Evolutionary conservation across 2,888 invertebrate genomes (phyloP).

Genomic region (Mactromeris polynyma): DNA sequence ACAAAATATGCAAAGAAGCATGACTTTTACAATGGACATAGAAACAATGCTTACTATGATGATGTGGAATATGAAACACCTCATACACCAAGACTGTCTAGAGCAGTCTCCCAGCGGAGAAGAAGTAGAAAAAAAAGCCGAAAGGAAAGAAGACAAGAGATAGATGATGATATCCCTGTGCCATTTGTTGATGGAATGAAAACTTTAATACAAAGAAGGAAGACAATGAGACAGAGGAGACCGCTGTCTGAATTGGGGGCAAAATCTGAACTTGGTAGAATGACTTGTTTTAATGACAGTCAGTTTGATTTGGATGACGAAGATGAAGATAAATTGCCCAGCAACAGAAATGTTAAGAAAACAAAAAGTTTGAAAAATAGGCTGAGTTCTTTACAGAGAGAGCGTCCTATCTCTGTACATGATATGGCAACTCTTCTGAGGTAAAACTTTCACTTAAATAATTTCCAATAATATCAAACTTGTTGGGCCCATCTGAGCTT

Average conservation of each 20-base stretch:
- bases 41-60: background rate
- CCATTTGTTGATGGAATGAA: constrained; percentile 57
- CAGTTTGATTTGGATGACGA: constrained; percentile 1
- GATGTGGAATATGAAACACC: background rate
- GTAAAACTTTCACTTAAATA: constrained; percentile 17
- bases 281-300: constrained; percentile 9
- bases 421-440: constrained; percentile 56
- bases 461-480: too few species aligned
- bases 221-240: background rate
- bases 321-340: constrained; percentile 56
- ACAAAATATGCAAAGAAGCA: background rate
- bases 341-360: constrained; percentile 54
- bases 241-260: constrained; percentile 23
- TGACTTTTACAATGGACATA: background rate
- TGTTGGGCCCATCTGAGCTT: too few species aligned
- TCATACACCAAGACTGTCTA: background rate
- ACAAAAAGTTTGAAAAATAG: constrained; percentile 53
- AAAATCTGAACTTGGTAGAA: constrained; percentile 4
- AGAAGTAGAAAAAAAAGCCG: constrained; percentile 23
- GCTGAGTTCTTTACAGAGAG: constrained; percentile 32
- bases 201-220: constrained; percentile 45
- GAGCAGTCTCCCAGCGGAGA: constrained; percentile 12
- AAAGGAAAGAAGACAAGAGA: background rate
- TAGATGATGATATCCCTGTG: constrained; percentile 5
- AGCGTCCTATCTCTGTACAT: constrained; percentile 23